These are phyloP conservation scores for Pachypanchax playfairii DNA, from an alignment of 2,113 vertebrate genomes.

Conservation along the genomic window DNA sequence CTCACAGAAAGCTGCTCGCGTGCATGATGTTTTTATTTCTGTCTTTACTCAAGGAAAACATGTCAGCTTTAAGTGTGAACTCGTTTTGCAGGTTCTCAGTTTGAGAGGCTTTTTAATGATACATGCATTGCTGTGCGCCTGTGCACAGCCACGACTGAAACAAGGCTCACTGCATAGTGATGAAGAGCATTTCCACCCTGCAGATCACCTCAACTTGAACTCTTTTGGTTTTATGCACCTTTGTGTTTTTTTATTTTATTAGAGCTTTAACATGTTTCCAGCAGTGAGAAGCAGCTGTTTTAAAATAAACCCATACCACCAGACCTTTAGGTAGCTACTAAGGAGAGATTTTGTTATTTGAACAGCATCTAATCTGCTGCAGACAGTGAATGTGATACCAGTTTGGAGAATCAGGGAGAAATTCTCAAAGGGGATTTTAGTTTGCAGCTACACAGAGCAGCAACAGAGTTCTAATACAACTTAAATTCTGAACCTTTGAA, in stretches of 20 bases:
- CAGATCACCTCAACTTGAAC: background rate
- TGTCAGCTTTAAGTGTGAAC: background rate
- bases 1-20: conserved; percentile 15
- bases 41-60: background rate
- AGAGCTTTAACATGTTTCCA: background rate
- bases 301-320: background rate
- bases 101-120: background rate
- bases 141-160: conserved; percentile 17
- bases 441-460: background rate
- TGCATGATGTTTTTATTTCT: background rate
- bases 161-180: background rate
- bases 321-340: background rate
- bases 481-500: too few species aligned
- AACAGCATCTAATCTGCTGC: too few species aligned
- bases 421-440: background rate
- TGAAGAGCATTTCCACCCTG: background rate
- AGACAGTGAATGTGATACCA: background rate
- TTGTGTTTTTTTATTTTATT: background rate
- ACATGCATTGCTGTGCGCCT: too few species aligned
- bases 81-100: conserved; percentile 5
- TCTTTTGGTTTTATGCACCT: background rate
- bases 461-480: too few species aligned
- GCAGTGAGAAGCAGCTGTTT: background rate
- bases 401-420: background rate
- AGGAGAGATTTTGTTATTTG: background rate